A percentile compares a stretch with the other conserved stretches of the same genome.
Conservation (phyloP, 2,888 invertebrate species). For the Tupiocoris notatus region DNA sequence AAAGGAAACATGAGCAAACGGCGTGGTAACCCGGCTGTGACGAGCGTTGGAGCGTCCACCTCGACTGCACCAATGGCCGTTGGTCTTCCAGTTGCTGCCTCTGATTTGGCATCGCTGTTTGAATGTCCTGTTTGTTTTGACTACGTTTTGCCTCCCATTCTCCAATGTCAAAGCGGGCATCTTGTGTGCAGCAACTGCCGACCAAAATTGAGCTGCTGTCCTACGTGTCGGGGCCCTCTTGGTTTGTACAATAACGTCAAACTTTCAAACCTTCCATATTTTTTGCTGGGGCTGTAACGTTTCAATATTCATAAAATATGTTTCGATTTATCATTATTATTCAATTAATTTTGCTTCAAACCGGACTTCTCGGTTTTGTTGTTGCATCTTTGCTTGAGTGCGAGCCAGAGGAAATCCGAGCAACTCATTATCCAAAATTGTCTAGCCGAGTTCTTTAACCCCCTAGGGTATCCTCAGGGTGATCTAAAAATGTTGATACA, state of each 20-base stretch:
- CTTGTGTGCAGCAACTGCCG: constrained; percentile 96
- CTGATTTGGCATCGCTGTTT: constrained; percentile 83
- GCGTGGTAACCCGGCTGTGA: not conserved
- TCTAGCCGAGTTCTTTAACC: no score
- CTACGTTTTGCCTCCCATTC: constrained; percentile 97
- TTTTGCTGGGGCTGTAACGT: no score
- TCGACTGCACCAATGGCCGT: constrained; percentile 32
- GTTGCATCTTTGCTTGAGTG: no score
- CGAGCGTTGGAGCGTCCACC: constrained; percentile 35
- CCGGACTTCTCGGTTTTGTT: no score
- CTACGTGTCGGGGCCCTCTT: constrained; percentile 95
- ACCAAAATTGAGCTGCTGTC: constrained; percentile 95
- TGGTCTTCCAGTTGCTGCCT: constrained; percentile 57
- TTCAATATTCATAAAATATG: no score
- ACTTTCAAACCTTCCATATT: no score
- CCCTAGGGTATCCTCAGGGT: no score
- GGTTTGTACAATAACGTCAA: constrained; percentile 57
- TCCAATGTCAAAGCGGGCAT: constrained; percentile 98
- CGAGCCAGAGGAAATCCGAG: no score
- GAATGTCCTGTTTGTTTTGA: constrained; percentile 99
- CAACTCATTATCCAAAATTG: no score
- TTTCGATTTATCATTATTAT: no score
- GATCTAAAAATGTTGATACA: no score
- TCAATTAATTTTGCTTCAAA: no score
- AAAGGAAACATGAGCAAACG: constrained; percentile 33